A percentile compares a stretch with the other conserved stretches of the same genome.
phyloP scores from a whole-genome alignment of 2,113 vertebrate species.

The Polypterus bichir region DNA sequence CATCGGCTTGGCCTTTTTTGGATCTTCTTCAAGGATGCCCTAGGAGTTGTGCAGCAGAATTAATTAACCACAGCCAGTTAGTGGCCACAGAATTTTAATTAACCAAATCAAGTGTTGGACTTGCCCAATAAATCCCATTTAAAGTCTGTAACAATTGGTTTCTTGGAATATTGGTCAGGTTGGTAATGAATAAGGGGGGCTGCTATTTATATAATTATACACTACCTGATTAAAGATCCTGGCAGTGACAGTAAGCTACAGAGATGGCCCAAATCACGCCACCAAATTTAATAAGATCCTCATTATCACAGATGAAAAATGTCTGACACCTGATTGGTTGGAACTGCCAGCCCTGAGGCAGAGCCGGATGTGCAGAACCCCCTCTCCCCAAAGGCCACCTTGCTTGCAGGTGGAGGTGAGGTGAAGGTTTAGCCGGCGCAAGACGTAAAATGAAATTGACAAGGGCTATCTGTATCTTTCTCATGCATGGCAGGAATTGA shows the following conservation, averaged over 20 bases:
- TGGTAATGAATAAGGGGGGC: conserved; percentile 1
- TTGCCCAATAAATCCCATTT: conserved; percentile 4
- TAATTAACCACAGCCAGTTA: conserved; percentile 1
- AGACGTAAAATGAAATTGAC: background rate
- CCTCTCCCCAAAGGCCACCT: background rate
- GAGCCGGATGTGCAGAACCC: background rate
- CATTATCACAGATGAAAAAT: background rate
- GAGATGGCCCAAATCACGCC: background rate
- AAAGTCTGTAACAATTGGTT: conserved; percentile 1
- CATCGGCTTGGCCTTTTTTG: background rate
- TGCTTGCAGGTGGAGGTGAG: background rate
- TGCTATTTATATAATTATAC: background rate
- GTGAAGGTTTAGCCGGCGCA: background rate
- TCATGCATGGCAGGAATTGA: background rate
- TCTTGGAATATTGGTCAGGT: background rate
- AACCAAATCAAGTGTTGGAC: background rate
- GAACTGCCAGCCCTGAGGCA: background rate
- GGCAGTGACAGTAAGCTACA: background rate
- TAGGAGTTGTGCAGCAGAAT: background rate
- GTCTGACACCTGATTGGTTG: background rate
- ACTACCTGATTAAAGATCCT: conserved; percentile 2
- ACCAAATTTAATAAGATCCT: background rate
- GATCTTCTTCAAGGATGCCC: background rate
- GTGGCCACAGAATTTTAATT: background rate
- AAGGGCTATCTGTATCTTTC: background rate